A percentile compares a stretch with the other conserved stretches of the same genome.
These are phyloP conservation scores for Drosophila tani DNA, from an alignment of 1,140 invertebrate species.

Conservation along the genomic window DNA sequence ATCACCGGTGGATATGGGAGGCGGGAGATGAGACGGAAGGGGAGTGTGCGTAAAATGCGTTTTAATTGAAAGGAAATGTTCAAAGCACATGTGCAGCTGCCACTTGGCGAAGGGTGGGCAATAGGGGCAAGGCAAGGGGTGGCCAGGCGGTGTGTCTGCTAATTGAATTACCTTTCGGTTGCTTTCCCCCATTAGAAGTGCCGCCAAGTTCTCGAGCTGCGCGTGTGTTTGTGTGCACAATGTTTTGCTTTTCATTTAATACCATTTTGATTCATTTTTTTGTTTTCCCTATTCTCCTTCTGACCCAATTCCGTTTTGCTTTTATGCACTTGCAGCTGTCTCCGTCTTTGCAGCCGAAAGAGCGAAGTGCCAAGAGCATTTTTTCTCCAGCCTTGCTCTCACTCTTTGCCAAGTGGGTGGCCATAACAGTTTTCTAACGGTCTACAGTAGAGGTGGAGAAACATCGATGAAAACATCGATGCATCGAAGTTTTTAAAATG, in stretches of 20 bases:
- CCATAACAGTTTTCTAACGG: slow-evolving; percentile 2
- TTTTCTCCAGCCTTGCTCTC: background rate
- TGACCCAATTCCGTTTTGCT: slow-evolving; percentile 48
- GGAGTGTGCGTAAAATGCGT: slow-evolving; percentile 70
- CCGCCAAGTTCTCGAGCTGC: slow-evolving; percentile 43
- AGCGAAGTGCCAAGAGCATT: slow-evolving; percentile 18
- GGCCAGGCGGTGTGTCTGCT: slow-evolving; percentile 44
- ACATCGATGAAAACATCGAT: too few relatives aligned
- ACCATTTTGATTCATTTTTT: slow-evolving; percentile 58
- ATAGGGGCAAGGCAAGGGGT: background rate
- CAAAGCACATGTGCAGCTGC: slow-evolving; percentile 65
- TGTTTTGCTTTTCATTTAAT: slow-evolving; percentile 61
- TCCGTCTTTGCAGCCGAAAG: slow-evolving; percentile 58
- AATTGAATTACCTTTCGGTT: slow-evolving; percentile 74
- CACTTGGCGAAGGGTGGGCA: background rate
- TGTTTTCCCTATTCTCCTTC: slow-evolving; percentile 34
- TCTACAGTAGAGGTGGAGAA: too few relatives aligned
- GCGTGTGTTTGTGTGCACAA: slow-evolving; percentile 13
- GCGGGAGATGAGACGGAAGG: background rate
- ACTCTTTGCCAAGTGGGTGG: slow-evolving; percentile 1
- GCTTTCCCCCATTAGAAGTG: slow-evolving; percentile 56
- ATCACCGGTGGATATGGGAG: background rate
- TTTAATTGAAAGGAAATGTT: slow-evolving; percentile 81
- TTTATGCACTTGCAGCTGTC: slow-evolving; percentile 53
- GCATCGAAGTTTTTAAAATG: too few relatives aligned